A percentile compares a stretch with the other conserved stretches of the same genome.
Conservation (phyloP, 2,113 vertebrate species). For the Spilogale gracilis region DNA sequence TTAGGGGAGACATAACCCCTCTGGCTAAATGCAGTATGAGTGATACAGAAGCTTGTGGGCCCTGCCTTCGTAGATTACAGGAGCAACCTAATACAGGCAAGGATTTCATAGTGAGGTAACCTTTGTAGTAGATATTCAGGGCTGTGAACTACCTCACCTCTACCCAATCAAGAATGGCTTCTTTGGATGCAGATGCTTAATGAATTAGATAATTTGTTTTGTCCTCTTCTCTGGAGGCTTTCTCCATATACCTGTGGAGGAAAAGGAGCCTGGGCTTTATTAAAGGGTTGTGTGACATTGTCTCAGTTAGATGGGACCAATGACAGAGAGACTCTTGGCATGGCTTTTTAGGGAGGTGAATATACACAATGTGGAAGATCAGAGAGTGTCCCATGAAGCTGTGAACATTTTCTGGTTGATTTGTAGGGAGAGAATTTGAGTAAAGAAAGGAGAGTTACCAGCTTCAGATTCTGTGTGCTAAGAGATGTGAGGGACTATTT, state of each 20-base stretch:
- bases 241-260: not conserved
- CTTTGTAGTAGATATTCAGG: not conserved
- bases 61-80: not conserved
- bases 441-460: not conserved
- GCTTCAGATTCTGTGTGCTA: not conserved
- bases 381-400: constrained; percentile 8
- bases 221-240: constrained; percentile 15
- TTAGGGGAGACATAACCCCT: not conserved
- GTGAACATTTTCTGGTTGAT: not conserved
- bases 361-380: not conserved
- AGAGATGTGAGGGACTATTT: not conserved
- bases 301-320: not conserved
- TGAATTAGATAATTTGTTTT: not conserved
- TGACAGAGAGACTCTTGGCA: not conserved
- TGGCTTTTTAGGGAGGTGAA: not conserved
- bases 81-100: not conserved
- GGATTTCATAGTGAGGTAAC: not conserved
- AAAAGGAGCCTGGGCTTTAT: constrained; percentile 9
- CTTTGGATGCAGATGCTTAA: not conserved
- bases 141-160: not conserved
- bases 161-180: not conserved
- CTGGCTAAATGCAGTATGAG: not conserved
- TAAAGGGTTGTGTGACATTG: not conserved
- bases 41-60: not conserved
- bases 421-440: not conserved